A percentile compares a stretch with the other conserved stretches of the same genome.
Conservation (phyloP, 2,797 vertebrate genomes). For the Leucoraja ocellata region DNA sequence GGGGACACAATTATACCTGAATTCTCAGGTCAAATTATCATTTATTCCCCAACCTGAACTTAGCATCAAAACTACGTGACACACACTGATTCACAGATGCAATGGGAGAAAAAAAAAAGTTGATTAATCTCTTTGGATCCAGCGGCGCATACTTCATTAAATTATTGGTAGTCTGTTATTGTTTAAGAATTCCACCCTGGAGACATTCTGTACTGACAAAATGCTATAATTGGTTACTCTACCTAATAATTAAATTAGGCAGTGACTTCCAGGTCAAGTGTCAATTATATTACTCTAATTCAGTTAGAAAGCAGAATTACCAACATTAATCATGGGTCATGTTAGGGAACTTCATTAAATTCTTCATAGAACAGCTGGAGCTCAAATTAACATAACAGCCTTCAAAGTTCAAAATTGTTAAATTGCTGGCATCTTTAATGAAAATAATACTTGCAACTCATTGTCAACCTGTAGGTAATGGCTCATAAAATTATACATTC, state of each 20-base stretch:
- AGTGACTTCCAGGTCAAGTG: neutral
- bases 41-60: too few species aligned
- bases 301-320: constrained; percentile 13
- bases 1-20: too few species aligned
- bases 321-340: neutral
- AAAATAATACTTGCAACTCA: neutral
- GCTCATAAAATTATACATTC: constrained; percentile 13
- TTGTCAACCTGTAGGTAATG: neutral
- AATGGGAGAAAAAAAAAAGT: neutral
- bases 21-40: too few species aligned
- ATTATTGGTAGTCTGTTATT: neutral
- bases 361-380: neutral
- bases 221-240: neutral
- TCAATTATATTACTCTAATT: neutral
- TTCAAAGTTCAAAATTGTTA: neutral
- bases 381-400: neutral
- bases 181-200: neutral
- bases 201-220: too few species aligned
- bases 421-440: neutral
- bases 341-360: neutral
- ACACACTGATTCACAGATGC: neutral
- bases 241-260: neutral
- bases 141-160: neutral
- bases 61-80: too few species aligned
- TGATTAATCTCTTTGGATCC: neutral